phyloP scores from a whole-genome alignment of 2,888 invertebrate genomes.

The Deilephila elpenor region DNA sequence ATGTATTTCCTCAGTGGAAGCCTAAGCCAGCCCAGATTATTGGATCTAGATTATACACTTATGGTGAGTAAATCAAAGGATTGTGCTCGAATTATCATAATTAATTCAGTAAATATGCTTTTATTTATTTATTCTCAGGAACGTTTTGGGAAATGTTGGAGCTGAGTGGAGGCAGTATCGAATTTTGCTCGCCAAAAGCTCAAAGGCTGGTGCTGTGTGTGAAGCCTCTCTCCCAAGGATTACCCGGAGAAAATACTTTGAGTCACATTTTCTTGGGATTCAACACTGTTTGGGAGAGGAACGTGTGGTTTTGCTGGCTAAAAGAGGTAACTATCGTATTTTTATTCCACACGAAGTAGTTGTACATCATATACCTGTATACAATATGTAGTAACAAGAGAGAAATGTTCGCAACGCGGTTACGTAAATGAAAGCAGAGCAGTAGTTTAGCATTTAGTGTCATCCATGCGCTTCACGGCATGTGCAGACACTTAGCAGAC shows the following conservation, averaged over 20 bases:
- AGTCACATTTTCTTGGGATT: constrained; percentile 87
- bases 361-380: background rate
- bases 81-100: background rate
- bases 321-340: constrained; percentile 77
- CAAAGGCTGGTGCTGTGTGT: constrained; percentile 76
- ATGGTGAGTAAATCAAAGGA: constrained; percentile 61
- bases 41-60: constrained; percentile 85
- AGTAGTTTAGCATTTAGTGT: constrained; percentile 50
- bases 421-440: constrained; percentile 49
- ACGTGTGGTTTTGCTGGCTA: constrained; percentile 87
- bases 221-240: constrained; percentile 56
- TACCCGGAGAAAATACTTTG: constrained; percentile 58
- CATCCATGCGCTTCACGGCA: constrained; percentile 44
- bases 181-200: constrained; percentile 74
- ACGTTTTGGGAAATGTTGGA: constrained; percentile 74
- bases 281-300: constrained; percentile 87
- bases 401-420: background rate
- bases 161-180: constrained; percentile 74
- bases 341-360: constrained; percentile 30
- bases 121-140: constrained; percentile 53
- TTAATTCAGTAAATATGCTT: background rate
- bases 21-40: constrained; percentile 84
- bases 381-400: background rate
- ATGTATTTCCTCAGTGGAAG: constrained; percentile 89
- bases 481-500: constrained; percentile 56